These are phyloP conservation scores for Phocoena phocoena DNA, from an alignment of 2,113 vertebrate genomes.

Conservation along the genomic window DNA sequence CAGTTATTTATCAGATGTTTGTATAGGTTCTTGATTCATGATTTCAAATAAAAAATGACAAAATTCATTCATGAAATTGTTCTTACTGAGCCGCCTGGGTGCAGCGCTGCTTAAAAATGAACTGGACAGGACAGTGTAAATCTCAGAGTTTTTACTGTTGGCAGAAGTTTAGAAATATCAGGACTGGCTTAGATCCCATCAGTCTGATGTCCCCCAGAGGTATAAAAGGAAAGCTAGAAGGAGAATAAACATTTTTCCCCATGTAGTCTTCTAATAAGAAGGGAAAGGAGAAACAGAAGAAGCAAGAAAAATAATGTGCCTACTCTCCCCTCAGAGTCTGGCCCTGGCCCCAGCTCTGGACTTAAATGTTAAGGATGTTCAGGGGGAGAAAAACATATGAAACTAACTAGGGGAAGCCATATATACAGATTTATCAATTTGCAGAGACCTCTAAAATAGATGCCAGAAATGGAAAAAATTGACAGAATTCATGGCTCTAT, in stretches of 20 bases:
- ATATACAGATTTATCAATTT: slow-evolving; percentile 45
- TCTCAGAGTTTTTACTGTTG: neutral
- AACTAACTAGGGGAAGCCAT: neutral
- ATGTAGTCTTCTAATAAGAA: neutral
- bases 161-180: neutral
- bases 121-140: neutral
- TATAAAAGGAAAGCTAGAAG: neutral
- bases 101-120: neutral
- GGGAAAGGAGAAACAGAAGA: neutral
- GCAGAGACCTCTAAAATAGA: slow-evolving; percentile 38
- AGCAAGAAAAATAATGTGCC: neutral
- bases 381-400: neutral
- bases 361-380: neutral
- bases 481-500: slow-evolving; percentile 3
- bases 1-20: neutral
- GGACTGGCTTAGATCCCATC: neutral
- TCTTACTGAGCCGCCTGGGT: neutral
- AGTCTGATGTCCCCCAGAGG: neutral
- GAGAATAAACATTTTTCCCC: neutral
- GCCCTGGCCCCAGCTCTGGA: neutral
- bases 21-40: neutral
- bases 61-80: slow-evolving; percentile 1
- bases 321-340: neutral
- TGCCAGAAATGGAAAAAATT: neutral
- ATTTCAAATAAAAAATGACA: slow-evolving; percentile 39